Conservation (phyloP, 2,888 invertebrate genomes). For the Clitarchus hookeri region DNA sequence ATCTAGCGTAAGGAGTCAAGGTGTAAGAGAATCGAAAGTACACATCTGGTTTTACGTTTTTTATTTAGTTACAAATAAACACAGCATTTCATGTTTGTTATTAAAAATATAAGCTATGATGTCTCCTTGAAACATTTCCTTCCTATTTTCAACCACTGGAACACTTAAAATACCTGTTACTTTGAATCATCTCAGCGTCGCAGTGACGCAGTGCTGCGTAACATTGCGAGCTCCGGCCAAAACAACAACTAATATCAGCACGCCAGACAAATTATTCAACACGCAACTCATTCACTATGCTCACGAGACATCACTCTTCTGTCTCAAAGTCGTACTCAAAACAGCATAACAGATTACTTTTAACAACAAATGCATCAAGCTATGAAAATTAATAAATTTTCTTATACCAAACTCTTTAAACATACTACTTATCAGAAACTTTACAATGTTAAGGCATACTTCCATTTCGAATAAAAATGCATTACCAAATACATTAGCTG, state of each 20-base stretch:
- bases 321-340: background rate
- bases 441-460: background rate
- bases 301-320: background rate
- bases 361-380: conserved; percentile 4
- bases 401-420: background rate
- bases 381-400: background rate
- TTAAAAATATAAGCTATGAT: conserved; percentile 39
- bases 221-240: background rate
- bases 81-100: conserved; percentile 37
- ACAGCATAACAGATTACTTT: background rate
- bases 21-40: too few relatives aligned
- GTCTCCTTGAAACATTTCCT: background rate
- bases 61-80: conserved; percentile 35
- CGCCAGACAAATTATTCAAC: background rate
- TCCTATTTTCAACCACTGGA: background rate
- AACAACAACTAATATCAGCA: background rate
- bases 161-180: background rate
- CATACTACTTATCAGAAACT: background rate
- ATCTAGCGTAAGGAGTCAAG: too few relatives aligned
- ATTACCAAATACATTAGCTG: background rate
- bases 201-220: too few relatives aligned
- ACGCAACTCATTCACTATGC: background rate
- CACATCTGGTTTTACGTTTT: background rate
- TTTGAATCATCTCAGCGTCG: background rate
- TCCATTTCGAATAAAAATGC: background rate